Evolutionary conservation across 2,888 invertebrate species (phyloP).

Genomic region (Lithosia quadra): DNA sequence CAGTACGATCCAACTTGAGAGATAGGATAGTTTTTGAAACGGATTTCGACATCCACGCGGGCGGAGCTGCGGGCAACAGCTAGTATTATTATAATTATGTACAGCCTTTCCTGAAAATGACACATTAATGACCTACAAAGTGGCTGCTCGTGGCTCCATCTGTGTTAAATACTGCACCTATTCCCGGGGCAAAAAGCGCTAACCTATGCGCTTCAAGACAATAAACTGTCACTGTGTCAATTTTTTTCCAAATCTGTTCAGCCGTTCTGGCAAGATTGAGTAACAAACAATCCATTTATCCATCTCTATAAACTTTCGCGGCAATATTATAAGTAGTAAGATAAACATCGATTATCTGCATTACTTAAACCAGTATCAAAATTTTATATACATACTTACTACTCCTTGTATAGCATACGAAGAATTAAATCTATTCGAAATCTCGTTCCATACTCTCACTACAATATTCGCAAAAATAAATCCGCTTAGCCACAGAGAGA

Average conservation of each 20-base stretch:
- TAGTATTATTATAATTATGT: too few species aligned
- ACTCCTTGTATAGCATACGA: background rate
- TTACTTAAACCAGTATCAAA: background rate
- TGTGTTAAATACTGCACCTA: too few species aligned
- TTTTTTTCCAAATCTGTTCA: background rate
- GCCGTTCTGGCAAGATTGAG: background rate
- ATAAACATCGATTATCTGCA: background rate
- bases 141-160: too few species aligned
- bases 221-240: too few species aligned
- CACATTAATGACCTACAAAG: too few species aligned
- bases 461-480: conserved; percentile 65
- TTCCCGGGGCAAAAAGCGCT: too few species aligned
- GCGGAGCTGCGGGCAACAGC: too few species aligned
- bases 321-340: background rate
- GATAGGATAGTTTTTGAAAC: too few species aligned
- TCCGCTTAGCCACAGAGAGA: conserved; percentile 70
- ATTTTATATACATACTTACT: background rate
- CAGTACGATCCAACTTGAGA: too few species aligned
- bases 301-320: too few species aligned
- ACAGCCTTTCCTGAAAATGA: too few species aligned
- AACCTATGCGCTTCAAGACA: background rate
- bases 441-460: conserved; percentile 47
- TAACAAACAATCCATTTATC: background rate
- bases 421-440: conserved; percentile 23
- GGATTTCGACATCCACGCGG: too few species aligned